Base-by-base conservation (phyloP, 2,888 invertebrate species). In the Ceriagrion tenellum region DNA sequence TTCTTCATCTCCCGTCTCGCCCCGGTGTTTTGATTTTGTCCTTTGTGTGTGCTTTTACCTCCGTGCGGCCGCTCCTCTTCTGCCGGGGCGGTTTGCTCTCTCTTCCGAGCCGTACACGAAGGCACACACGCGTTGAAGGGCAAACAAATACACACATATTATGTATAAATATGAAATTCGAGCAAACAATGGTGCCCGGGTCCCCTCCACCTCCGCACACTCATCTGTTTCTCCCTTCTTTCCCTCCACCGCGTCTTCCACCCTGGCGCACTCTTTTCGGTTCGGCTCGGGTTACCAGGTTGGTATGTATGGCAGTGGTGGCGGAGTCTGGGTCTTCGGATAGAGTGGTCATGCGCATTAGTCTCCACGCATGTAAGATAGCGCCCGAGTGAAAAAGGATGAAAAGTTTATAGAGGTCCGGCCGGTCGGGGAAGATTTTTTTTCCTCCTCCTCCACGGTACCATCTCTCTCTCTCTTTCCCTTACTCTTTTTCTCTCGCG, bases 361-460 rank as follows among this genome's bases (percentile, higher is more conserved):
- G 93, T 74, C 63, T 63, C 91, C 91, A 91, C 91, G 93, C 47
- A 93, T 93, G 93, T 93, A 93, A 69, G 93, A 93, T 93, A 93
- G 93, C 69, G 93, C 93, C 47, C 47, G 47, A n/a, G 59, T 69
- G n/a, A 93, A 69, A 93, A 93, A 69, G 47, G n/a, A 93, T 47
- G 93, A 69, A 74, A 26, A 47, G 81, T n/a, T 18, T 12, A n/a
- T n/a, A 81, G 35, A 81, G n/a, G 35, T 13, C 30, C 35, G 63
- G 93, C 47, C 47, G 74, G 93, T 91, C n/a, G 69, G 20, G 59
- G 69, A 69, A n/a, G 3, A 13, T 81, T 35, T 81, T 81, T 81
- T 35, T 18, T 69, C 69, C n/a, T 20, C 74, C n/a, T 30, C 81
- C 0, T 35, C 23, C 30, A n/a, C n/a, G n/a, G n/a, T n/a, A n/a